Conservation (phyloP, 2,113 vertebrate genomes). For the Polypterus senegalus region DNA sequence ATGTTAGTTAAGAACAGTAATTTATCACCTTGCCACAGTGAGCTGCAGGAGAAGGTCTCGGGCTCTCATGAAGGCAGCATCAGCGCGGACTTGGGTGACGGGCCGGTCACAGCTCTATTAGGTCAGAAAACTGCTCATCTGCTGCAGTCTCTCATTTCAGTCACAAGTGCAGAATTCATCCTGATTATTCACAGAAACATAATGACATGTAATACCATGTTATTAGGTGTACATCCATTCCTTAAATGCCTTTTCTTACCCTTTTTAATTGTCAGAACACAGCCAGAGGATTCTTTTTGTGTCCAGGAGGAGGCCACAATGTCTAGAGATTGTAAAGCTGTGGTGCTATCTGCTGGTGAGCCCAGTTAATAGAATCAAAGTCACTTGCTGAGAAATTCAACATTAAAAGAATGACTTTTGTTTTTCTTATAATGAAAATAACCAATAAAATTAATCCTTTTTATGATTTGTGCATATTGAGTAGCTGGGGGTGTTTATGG, state of each 20-base stretch:
- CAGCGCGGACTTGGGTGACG: constrained; percentile 26
- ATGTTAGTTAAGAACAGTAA: constrained; percentile 92
- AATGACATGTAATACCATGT: constrained; percentile 10
- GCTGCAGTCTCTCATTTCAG: constrained; percentile 39
- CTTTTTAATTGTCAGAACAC: too few species aligned
- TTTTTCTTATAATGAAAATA: too few species aligned
- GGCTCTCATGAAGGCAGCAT: constrained; percentile 11
- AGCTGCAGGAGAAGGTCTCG: constrained; percentile 60
- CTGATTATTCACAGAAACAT: constrained; percentile 45
- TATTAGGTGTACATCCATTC: not conserved
- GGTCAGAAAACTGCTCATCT: constrained; percentile 57
- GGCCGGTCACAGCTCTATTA: constrained; percentile 29
- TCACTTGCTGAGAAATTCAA: too few species aligned
- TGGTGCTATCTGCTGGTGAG: too few species aligned
- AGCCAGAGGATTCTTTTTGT: too few species aligned
- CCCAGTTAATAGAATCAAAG: too few species aligned
- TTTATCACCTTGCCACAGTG: constrained; percentile 95
- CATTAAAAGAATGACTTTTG: too few species aligned
- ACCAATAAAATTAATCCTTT: too few species aligned
- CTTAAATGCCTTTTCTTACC: not conserved
- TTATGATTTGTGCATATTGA: too few species aligned
- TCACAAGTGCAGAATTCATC: constrained; percentile 46
- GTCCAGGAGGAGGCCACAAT: too few species aligned
- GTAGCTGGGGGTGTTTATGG: too few species aligned
- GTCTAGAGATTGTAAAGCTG: too few species aligned